Evolutionary conservation across 2,888 invertebrate genomes (phyloP), one percentile per base, ranked within the genome.

Genomic region (Erebia palarica): DNA sequence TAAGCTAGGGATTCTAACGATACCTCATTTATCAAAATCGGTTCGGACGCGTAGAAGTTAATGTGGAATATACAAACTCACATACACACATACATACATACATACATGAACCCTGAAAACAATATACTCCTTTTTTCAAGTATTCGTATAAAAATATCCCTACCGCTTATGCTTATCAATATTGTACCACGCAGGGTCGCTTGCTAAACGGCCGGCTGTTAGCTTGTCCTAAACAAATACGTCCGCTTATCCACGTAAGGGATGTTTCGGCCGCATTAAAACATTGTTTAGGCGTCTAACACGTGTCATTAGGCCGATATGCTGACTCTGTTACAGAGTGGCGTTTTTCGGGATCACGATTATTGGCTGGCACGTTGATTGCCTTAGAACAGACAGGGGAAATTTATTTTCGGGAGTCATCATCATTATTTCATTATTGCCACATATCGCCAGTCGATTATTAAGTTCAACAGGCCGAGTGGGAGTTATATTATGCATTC

Each of bases 141-240:
- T n/a, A n/a, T n/a, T n/a, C n/a, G 27, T 4, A 27, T 27, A 27
- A 27, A 3, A 4, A 4, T 27, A 10, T 16, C 14, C 13, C 8
- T 53, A 1, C 60, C 75, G 77, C 76, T 59, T 0, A 21, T 68
- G 68, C 74, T 66, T 63, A 0, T 72, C n/a, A n/a, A 7, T 27
- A 72, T 75, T 70, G 72, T 11, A 42, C 72, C 74, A 72, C 49
- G 44, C 67, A 83, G 82, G 82, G 82, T 80, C 84, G 84, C 78
- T 84, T 86, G 87, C 90, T 92, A 92, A 92, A 91, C 90, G 91
- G 86, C 83, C 83, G 84, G 86, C 91, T 86, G 91, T 92, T 90
- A 87, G 86, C 87, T 84, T 82, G 90, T 89, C 92, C 92, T 92
- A 91, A 92, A 90, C 91, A 92, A 92, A 92, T 91, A 92, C 88